Evolutionary conservation across 2,113 vertebrate genomes (phyloP), one percentile per base, ranked within the genome.

Genomic region (Siphamia tubifer): DNA sequence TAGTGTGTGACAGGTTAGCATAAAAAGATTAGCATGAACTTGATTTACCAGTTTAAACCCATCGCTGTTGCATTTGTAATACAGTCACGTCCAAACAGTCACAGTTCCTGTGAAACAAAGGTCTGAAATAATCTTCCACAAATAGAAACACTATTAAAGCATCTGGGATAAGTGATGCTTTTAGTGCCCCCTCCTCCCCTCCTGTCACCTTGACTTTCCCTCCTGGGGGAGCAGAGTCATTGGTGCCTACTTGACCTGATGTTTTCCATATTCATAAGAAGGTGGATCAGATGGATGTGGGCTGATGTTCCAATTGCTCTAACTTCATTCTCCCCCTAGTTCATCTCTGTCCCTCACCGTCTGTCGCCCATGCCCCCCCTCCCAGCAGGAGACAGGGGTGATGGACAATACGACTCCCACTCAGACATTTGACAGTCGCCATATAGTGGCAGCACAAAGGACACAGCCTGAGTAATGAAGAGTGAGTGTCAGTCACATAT

Each of bases 241-340:
- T 71, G 83, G 88, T 86, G 83, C 68, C 85, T 83, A 79, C 83
- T 88, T 89, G 74, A 89, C 87, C 85, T 76, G 73, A 68, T 68
- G 73, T 53, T 85, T 86, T 87, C 79, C 88, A 87, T 90, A 92
- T 90, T 87, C 83, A 90, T 88, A 81, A 85, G 89, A 58, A 65
- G 31, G 74, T 36, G 53, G 72, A 74, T 62, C 65, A 65, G 75
- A 86, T 81, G 72, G 72, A 82, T 86, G 54, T 25, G 66, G 68
- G 61, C 74, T 31, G 30, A 82, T 86, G 77, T 73, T 75, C 64
- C 68, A 20, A 69, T 78, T 49, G 17, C 21, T 65, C 62, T 57
- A 74, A 82, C 64, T 68, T 28, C 58, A 81, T 83, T 77, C 53
- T 68, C 55, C 27, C 55, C 11, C 49, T 68, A 63, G 55, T 36